Evolutionary conservation across 1,140 invertebrate genomes (phyloP), one percentile per base, ranked within the genome.

Genomic region (Brachionus koreanus): DNA sequence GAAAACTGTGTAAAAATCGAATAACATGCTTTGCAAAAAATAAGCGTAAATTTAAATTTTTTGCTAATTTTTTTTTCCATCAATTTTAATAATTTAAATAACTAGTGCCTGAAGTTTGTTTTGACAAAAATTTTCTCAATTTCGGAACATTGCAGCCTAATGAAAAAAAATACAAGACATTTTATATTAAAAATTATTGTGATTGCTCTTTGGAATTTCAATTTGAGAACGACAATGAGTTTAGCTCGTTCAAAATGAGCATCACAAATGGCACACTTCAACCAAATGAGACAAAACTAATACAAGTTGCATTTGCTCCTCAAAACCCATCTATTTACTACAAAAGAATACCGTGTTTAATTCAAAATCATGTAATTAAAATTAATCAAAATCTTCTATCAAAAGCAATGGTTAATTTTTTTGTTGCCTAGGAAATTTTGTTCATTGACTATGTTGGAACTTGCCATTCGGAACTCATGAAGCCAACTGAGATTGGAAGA

Each of bases 371-470:
- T 86, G 87, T 88, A 83, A 74, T 67, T 3, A 42, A 42, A 42
- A 61, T 10, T 35, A 16, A 0, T 6, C 35, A 65, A 52, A 35
- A 46, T 79, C 10, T 5, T n/a, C n/a, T 29, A 75, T 9, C 7
- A 43, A 37, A 23, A 0, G 23, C 2, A 33, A 39, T 23, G 33
- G 12, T 9, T 43, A 19, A 19, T 16, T 39, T 19, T 33, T 79
- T 16, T 61, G 29, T 39, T 61, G 29, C 9, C 19, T 3, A 79
- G 88, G 86, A 84, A 12, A 86, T 87, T 16, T 67, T 88, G 19
- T 88, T 86, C 81, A 76, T 89, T 37, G 88, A 89, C 42, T 52
- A 88, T 4, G 23, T 88, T 39, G 88, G 86, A 3, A 89, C 88
- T 1, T 88, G 87, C 84, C 88, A 89, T 82, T 85, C 86, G 10